These are phyloP conservation scores for Furcifer pardalis DNA, from an alignment of 2,797 vertebrate species.

Conservation along the genomic window DNA sequence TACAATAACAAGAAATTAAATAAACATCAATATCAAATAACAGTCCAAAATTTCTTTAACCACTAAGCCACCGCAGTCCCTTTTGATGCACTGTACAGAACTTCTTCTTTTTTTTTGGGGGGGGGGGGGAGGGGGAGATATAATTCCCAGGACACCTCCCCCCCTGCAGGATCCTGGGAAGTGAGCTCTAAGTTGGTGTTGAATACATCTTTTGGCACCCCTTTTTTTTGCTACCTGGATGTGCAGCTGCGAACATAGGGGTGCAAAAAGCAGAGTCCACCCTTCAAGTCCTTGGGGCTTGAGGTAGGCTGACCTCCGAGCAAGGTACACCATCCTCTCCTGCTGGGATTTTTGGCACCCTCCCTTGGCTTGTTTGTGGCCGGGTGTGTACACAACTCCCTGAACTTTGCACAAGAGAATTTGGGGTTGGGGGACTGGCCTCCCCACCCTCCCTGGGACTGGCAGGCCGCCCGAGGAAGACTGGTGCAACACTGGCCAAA, in stretches of 20 bases:
- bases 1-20: too few relatives aligned
- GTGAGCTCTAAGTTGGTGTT: background rate
- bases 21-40: too few relatives aligned
- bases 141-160: too few relatives aligned
- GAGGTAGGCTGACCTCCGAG: too few relatives aligned
- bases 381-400: background rate
- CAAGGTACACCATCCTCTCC: background rate
- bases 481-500: constrained; percentile 40
- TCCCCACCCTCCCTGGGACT: constrained; percentile 60
- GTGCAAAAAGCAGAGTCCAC: background rate
- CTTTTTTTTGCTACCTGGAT: too few relatives aligned
- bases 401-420: background rate
- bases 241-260: fast-evolving
- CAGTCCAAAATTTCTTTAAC: too few relatives aligned
- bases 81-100: too few relatives aligned
- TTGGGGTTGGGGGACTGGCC: constrained; percentile 9
- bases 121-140: too few relatives aligned
- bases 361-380: background rate
- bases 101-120: too few relatives aligned
- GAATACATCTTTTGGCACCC: too few relatives aligned
- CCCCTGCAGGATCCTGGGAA: too few relatives aligned
- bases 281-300: background rate
- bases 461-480: background rate
- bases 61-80: too few relatives aligned
- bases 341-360: background rate